A percentile compares a stretch with the other conserved stretches of the same genome.
Conservation (phyloP, 2,888 invertebrate species). For the Hanleya hanleyi region DNA sequence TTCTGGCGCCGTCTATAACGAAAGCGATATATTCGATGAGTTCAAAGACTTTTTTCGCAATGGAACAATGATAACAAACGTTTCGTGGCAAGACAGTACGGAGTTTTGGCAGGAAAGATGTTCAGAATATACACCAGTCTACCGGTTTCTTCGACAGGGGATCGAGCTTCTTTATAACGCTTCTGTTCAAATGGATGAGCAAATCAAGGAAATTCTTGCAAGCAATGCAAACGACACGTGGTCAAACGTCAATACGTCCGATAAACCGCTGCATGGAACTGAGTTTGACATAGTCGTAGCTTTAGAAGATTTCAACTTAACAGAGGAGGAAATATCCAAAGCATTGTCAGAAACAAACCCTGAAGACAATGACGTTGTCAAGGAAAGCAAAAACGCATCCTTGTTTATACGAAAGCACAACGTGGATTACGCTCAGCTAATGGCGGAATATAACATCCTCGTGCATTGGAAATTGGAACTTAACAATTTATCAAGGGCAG, state of each 20-base stretch:
- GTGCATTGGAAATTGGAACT: background rate
- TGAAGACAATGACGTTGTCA: background rate
- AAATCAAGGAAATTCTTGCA: background rate
- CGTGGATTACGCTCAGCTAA: background rate
- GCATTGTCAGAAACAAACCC: background rate
- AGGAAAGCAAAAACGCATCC: slow-evolving; percentile 1
- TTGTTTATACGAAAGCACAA: background rate
- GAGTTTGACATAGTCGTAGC: background rate
- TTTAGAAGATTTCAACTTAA: background rate
- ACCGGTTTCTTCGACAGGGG: background rate
- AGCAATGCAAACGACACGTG: too few relatives aligned
- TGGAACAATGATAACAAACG: background rate
- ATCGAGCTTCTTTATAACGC: background rate
- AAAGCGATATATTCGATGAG: background rate
- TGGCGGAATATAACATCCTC: background rate
- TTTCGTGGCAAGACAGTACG: background rate
- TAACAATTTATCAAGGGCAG: background rate
- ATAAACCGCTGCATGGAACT: too few relatives aligned
- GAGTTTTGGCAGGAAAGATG: background rate
- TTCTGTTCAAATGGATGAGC: background rate
- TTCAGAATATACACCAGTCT: background rate
- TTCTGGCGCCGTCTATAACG: background rate
- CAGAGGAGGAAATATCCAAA: background rate
- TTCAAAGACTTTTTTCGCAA: background rate
- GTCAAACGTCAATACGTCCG: too few relatives aligned